Evolutionary conservation across 1,140 invertebrate species (phyloP).

Genomic region (Orchestia grillus): DNA sequence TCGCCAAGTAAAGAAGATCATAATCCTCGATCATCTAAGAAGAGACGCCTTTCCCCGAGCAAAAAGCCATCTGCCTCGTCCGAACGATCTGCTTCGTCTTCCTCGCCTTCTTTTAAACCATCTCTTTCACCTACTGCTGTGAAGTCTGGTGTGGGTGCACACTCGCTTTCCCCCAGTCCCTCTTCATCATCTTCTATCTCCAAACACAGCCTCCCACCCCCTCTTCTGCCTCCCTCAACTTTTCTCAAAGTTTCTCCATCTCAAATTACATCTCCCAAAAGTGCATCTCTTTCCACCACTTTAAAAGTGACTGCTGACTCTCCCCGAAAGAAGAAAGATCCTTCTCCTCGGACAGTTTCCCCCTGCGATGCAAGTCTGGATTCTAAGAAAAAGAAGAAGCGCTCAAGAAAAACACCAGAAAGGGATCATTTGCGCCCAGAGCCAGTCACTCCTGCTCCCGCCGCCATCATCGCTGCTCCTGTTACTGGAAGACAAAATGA

Average conservation of each 20-base stretch:
- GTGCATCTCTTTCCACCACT: neutral
- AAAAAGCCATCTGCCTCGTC: neutral
- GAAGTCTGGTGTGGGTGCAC: neutral
- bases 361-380: neutral
- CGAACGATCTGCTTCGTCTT: neutral
- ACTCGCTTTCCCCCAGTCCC: neutral
- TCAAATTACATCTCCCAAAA: neutral
- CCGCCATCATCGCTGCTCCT: neutral
- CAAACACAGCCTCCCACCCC: neutral
- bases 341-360: neutral
- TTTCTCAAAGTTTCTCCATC: conserved; percentile 17
- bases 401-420: neutral
- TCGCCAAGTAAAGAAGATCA: neutral
- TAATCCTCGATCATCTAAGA: neutral
- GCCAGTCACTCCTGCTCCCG: neutral
- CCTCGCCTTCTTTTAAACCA: neutral
- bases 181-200: neutral
- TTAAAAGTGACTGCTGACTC: neutral
- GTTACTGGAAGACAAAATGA: neutral
- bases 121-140: neutral
- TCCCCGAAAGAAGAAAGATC: neutral
- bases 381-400: neutral
- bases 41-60: neutral
- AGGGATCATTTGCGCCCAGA: neutral
- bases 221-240: neutral